A percentile compares a stretch with the other conserved stretches of the same genome.
phyloP scores from a whole-genome alignment of 2,113 vertebrate species.

The Hypomesus transpacificus region DNA sequence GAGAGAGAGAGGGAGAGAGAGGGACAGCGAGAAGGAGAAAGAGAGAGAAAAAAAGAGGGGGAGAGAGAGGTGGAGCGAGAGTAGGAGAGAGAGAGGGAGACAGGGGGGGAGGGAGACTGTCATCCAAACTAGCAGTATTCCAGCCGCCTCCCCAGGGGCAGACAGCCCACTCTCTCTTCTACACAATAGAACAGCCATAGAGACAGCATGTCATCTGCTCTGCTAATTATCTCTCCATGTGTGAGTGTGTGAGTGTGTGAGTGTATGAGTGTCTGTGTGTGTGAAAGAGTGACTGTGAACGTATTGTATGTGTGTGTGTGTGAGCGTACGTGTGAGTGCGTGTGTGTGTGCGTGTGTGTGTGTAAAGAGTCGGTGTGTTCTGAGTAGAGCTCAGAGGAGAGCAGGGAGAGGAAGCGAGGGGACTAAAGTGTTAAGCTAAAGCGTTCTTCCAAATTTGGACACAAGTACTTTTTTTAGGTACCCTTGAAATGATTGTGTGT shows the following conservation, averaged over 20 bases:
- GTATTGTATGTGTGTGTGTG: no score
- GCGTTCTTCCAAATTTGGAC: no score
- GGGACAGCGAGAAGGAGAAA: neutral
- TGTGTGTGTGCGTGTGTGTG: neutral
- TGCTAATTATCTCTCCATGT: slow-evolving; percentile 11
- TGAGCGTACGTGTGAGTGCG: neutral
- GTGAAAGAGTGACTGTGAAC: neutral
- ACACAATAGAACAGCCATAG: neutral
- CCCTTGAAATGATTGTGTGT: neutral
- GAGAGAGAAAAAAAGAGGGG: no score
- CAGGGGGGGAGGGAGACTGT: no score
- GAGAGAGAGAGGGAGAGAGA: neutral
- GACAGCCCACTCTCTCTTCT: no score
- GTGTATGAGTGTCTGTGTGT: neutral
- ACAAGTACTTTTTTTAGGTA: no score
- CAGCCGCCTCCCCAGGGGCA: no score
- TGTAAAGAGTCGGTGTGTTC: neutral
- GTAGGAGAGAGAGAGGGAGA: no score
- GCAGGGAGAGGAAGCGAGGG: neutral
- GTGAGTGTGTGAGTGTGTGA: neutral
- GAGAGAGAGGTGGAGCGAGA: no score
- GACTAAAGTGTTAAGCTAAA: neutral
- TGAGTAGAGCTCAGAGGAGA: neutral
- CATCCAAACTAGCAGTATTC: no score
- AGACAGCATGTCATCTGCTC: slow-evolving; percentile 18